Base-by-base conservation (phyloP, 1,140 invertebrate genomes). In the Ericerus pela region DNA sequence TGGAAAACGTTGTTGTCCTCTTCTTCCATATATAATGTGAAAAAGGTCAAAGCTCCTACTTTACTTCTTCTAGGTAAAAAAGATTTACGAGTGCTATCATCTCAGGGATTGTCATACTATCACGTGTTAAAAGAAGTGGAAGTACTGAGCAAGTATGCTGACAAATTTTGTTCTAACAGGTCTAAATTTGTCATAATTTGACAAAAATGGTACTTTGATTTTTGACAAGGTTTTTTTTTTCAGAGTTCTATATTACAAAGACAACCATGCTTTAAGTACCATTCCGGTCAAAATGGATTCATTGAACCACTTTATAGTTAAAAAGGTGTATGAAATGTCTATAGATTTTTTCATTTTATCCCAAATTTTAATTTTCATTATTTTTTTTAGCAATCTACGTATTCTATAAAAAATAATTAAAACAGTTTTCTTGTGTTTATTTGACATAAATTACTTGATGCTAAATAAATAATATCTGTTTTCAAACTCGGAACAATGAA, bases 51-150 rank as follows among this genome's bases (percentile, higher is more conserved):
- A 63, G 79, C 84, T 1, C 85, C 90, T 16, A 84, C 85, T 3
- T 71, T 92, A 10, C 65, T 96, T 5, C 76, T 85, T 64, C 68
- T 94, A 43, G 91, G 90, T 2, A 78, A 77, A 26, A 84, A 83
- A 62, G 92, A 96, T 72, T 69, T 82, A 29, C 69, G 92, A 36
- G 90, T 95, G 6, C 85, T 86, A 12, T 69, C 76, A 16, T 77
- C 73, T 65, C 86, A 89, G 70, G 82, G 82, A 0, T 69, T 79
- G 52, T 72, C 81, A 61, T 87, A 80, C 69, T 81, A 81, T 61
- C 70, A 77, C 59, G 69, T 75, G 56, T 67, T 85, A 27, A 77
- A 77, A 58, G 77, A 78, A 0, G 79, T 80, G 53, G 74, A 76
- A 14, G 73, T 79, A 2, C 65, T 63, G 57, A 73, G 77, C 11